Conservation (phyloP, 2,797 vertebrate genomes). For the Parauchenoglanis ngamensis region DNA sequence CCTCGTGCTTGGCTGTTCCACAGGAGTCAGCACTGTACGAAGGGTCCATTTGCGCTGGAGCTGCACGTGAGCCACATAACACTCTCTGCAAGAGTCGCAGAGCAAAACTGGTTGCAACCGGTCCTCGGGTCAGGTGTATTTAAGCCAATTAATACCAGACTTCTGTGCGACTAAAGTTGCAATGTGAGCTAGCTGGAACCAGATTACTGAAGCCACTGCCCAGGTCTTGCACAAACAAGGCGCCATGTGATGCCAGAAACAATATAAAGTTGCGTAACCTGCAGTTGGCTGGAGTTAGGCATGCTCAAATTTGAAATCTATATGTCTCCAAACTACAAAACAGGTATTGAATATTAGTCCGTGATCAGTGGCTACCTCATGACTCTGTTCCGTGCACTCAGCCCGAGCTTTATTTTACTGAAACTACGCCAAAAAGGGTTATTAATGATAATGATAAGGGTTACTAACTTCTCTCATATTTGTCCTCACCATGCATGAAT, state of each 20-base stretch:
- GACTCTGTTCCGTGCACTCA: background rate
- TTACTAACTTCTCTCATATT: background rate
- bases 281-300: constrained; percentile 9
- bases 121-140: background rate
- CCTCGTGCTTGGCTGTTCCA: constrained; percentile 59
- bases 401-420: background rate
- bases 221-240: constrained; percentile 19
- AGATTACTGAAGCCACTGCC: constrained; percentile 30
- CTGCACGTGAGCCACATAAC: constrained; percentile 12
- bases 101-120: constrained; percentile 34
- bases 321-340: background rate
- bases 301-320: background rate
- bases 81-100: background rate
- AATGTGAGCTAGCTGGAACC: constrained; percentile 37
- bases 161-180: constrained; percentile 3
- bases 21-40: constrained; percentile 67
- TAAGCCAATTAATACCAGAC: constrained; percentile 33
- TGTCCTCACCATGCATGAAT: background rate
- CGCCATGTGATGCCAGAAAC: constrained; percentile 12
- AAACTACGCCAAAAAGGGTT: background rate
- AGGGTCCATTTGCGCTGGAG: background rate
- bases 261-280: constrained; percentile 34
- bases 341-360: background rate
- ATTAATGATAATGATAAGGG: no score
- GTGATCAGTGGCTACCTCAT: background rate